These are phyloP conservation scores for Myiotriccus ornatus DNA, from an alignment of 2,797 vertebrate genomes.

Conservation along the genomic window DNA sequence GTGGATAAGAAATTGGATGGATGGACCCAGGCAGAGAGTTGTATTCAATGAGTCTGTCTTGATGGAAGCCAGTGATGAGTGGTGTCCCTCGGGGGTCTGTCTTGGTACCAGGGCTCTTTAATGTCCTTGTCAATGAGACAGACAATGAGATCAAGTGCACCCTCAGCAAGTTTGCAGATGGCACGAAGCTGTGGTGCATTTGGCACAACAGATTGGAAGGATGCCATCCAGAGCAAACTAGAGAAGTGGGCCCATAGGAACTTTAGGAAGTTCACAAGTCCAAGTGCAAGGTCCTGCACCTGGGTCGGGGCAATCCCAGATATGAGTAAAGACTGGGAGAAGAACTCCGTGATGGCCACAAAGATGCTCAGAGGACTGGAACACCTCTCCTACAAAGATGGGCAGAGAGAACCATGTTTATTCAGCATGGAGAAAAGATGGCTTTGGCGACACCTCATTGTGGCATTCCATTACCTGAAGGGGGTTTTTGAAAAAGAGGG, in stretches of 20 bases:
- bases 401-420: not conserved
- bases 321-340: not conserved
- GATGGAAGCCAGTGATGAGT: not conserved
- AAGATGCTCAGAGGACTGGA: not conserved
- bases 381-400: not conserved
- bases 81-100: not conserved
- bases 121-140: not conserved
- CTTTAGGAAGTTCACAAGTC: not conserved
- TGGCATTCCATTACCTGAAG: not conserved
- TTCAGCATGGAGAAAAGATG: not conserved
- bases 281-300: accelerated
- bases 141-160: not conserved
- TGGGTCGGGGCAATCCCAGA: not conserved
- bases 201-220: not conserved
- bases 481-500: not conserved
- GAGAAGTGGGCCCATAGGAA: not conserved
- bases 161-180: not conserved
- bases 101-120: not conserved
- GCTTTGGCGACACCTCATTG: not conserved
- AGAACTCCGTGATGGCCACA: not conserved
- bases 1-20: not conserved
- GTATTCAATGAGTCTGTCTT: not conserved
- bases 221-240: not conserved
- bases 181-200: not conserved
- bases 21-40: not conserved